Conservation (phyloP, 2,113 vertebrate species). For the Perca flavescens region DNA sequence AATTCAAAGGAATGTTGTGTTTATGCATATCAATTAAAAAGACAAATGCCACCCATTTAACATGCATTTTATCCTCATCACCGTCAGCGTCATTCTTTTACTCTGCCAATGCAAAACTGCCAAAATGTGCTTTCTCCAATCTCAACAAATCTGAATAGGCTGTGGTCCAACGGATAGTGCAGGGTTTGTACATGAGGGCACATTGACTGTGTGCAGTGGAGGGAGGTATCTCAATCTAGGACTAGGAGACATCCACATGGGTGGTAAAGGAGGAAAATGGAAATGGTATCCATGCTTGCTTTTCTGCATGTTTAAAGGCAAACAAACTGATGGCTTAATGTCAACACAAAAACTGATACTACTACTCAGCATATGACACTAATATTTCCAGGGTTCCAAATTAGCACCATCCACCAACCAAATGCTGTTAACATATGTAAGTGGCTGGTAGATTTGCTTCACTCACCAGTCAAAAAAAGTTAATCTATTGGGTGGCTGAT, state of each 20-base stretch:
- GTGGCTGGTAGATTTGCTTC: too few species aligned
- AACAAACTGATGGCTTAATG: conserved; percentile 20
- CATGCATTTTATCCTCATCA: conserved; percentile 41
- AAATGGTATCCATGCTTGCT: conserved; percentile 49
- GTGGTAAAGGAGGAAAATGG: conserved; percentile 69
- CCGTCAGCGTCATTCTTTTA: conserved; percentile 42
- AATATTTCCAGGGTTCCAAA: neutral
- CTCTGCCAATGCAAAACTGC: conserved; percentile 52
- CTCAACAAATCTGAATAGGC: conserved; percentile 66
- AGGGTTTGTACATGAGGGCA: conserved; percentile 75
- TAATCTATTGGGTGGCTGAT: too few species aligned
- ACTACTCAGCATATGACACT: neutral
- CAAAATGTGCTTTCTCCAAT: conserved; percentile 69
- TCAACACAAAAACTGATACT: neutral
- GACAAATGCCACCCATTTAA: conserved; percentile 55
- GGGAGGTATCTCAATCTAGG: conserved; percentile 76
- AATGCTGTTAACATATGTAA: too few species aligned
- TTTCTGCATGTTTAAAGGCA: conserved; percentile 34
- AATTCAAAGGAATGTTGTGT: neutral
- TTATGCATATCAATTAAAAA: conserved; percentile 54
- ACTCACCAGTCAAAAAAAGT: too few species aligned
- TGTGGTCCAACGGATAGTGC: conserved; percentile 73
- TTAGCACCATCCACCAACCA: too few species aligned
- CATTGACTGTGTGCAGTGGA: conserved; percentile 81
- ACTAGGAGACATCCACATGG: conserved; percentile 75